These are phyloP conservation scores for Trichonephila clavata DNA, from an alignment of 1,140 invertebrate genomes.

Conservation along the genomic window DNA sequence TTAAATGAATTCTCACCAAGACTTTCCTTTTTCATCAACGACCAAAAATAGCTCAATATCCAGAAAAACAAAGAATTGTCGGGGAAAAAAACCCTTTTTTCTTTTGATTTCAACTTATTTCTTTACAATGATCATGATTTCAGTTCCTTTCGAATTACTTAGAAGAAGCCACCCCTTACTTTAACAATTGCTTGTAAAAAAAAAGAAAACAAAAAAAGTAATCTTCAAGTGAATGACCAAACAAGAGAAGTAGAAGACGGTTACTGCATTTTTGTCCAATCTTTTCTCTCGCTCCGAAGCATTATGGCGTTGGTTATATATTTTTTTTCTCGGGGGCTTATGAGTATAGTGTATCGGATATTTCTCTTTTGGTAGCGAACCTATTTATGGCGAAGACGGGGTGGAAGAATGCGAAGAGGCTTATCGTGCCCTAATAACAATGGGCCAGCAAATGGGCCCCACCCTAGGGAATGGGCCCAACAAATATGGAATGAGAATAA, in stretches of 20 bases:
- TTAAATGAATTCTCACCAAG: not conserved
- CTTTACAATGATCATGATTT: conserved; percentile 52
- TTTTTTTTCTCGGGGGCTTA: conserved; percentile 32
- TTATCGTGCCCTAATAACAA: conserved; percentile 75
- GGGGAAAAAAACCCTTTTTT: not conserved
- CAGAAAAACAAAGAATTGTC: not conserved
- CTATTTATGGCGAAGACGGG: conserved; percentile 51
- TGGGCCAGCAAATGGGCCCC: conserved; percentile 74
- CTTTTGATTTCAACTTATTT: conserved; percentile 3
- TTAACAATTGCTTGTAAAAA: conserved; percentile 59
- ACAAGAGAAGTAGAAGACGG: conserved; percentile 52
- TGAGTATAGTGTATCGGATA: conserved; percentile 60
- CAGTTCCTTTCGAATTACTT: conserved; percentile 39
- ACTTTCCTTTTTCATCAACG: not conserved
- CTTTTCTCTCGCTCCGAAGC: conserved; percentile 32
- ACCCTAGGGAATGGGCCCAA: conserved; percentile 63
- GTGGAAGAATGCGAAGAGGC: conserved; percentile 45
- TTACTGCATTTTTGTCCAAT: conserved; percentile 48
- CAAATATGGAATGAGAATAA: conserved; percentile 77
- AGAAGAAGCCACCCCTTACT: not conserved
- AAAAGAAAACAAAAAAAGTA: conserved; percentile 22
- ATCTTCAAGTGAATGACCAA: conserved; percentile 64
- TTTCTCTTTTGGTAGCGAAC: conserved; percentile 45
- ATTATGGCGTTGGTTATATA: conserved; percentile 34
- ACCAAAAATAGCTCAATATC: not conserved